Percentiles rank a stretch among this genome's conserved stretches.
Evolutionary conservation across 2,113 vertebrate genomes (phyloP).

Genomic region (Chloropsis cyanopogon): DNA sequence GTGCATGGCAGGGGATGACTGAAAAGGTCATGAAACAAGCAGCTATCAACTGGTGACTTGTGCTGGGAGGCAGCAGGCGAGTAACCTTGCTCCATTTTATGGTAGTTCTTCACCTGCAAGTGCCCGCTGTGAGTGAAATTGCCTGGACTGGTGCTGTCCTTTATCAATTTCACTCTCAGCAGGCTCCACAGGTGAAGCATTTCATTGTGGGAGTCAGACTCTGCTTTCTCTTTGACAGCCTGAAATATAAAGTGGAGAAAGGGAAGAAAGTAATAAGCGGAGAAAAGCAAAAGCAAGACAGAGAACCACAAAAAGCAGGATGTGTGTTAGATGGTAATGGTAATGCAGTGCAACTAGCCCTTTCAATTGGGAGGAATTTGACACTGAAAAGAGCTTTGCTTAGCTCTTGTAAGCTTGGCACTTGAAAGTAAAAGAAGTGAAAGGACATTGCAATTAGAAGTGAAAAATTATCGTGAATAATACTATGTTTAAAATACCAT

Average conservation of each 20-base stretch:
- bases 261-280: background rate
- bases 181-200: slow-evolving; percentile 2
- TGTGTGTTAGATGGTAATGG: background rate
- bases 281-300: background rate
- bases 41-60: background rate
- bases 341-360: background rate
- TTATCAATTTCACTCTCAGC: slow-evolving; percentile 30
- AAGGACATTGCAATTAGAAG: background rate
- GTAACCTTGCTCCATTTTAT: background rate
- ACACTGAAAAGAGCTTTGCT: background rate
- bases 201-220: background rate
- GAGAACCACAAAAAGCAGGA: background rate
- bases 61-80: background rate
- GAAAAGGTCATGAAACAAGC: background rate
- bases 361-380: background rate
- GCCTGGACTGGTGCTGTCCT: background rate
- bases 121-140: slow-evolving; percentile 37
- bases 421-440: background rate
- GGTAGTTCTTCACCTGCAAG: slow-evolving; percentile 3
- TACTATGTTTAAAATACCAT: background rate
- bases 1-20: background rate
- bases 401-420: background rate
- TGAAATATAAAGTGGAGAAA: background rate
- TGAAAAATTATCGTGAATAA: background rate
- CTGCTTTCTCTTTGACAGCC: background rate